Base-by-base conservation (phyloP, 1,140 invertebrate genomes). In the Anadara kagoshimensis region DNA sequence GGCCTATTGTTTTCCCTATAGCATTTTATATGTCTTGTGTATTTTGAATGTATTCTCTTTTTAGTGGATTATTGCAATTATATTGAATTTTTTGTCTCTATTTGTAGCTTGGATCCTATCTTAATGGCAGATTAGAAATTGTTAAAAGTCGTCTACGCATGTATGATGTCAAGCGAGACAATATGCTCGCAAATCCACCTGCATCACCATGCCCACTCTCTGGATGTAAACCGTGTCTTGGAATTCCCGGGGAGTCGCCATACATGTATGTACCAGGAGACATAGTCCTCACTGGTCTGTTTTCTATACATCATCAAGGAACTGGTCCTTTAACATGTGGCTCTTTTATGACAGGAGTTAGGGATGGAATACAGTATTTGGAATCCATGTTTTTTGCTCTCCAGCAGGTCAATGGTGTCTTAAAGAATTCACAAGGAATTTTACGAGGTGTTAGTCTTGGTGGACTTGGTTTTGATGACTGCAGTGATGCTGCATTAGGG, bases 361-460 rank as follows among this genome's bases (percentile, higher is more conserved):
- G 71, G 7, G 70, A 78, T 47, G 75, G 77, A 22, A 92, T 95
- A 4, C 84, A 95, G 84, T 91, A 93, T 16, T 86, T 95, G 51
- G 94, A 96, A 87, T 94, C 94, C 1, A 95, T 96, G 94, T 90
- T 95, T 0, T 95, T 93, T 86, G 94, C 94, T 1, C 85, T 95
- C 3, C 92, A 94, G 79, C 87, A 91, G 45, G 94, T 95, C 64
- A 95, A 95, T 82, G 29, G 29, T 36, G 29, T 36, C 2, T 36
- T 36, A 36, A 36, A 83, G 4, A 90, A 79, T 7, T 36, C 14
- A 14, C 75, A 83, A 86, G 85, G 45, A 0, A 63, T 87, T 26
- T 72, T 90, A 16, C 92, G 92, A 1, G 92, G 92, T 63, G 90
- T 94, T 5, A 91, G 85, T 12, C 87, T 95, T 36, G 94, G 94